A percentile compares a stretch with the other conserved stretches of the same genome.
phyloP scores from a whole-genome alignment of 1,140 invertebrate species.

The Medauroidea extradentata region DNA sequence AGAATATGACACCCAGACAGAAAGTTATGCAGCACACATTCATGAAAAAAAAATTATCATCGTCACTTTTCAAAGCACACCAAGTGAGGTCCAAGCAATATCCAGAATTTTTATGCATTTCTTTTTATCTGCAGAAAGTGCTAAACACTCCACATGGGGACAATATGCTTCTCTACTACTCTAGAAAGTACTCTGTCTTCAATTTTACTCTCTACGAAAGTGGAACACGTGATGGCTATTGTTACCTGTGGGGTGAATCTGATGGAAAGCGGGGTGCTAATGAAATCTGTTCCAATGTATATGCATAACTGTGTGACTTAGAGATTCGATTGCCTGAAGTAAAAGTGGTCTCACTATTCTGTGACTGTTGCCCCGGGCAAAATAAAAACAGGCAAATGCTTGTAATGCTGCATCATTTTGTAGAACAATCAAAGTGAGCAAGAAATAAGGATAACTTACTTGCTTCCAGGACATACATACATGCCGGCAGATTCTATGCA shows the following conservation, averaged over 20 bases:
- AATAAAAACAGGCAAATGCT: conserved; percentile 28
- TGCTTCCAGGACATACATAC: conserved; percentile 26
- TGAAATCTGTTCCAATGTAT: conserved; percentile 15
- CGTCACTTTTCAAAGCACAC: conserved; percentile 18
- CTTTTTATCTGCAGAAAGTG: conserved; percentile 30
- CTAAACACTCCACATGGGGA: conserved; percentile 30
- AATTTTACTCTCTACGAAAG: conserved; percentile 3
- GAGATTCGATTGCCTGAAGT: conserved; percentile 9
- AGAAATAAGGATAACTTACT: conserved; percentile 22
- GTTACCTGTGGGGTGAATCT: conserved; percentile 5
- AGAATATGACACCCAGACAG: conserved; percentile 13
- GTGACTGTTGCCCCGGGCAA: conserved; percentile 28
- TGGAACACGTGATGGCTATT: conserved; percentile 2
- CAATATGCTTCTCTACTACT: conserved; percentile 22
- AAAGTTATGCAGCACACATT: conserved; percentile 14
- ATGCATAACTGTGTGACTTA: conserved; percentile 19
- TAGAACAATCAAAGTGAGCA: conserved; percentile 14
- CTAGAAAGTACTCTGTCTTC: conserved; percentile 3
- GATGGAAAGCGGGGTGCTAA: conserved; percentile 8
- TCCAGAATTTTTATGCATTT: conserved; percentile 17
- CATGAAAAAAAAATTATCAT: conserved; percentile 19
- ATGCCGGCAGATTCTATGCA: conserved; percentile 30
- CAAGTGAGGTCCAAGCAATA: conserved; percentile 16
- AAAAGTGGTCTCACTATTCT: conserved; percentile 19
- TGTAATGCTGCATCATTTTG: conserved; percentile 17